A percentile compares a stretch with the other conserved stretches of the same genome.
Evolutionary conservation across 1,140 invertebrate genomes (phyloP).

Genomic region (Panonychus citri): DNA sequence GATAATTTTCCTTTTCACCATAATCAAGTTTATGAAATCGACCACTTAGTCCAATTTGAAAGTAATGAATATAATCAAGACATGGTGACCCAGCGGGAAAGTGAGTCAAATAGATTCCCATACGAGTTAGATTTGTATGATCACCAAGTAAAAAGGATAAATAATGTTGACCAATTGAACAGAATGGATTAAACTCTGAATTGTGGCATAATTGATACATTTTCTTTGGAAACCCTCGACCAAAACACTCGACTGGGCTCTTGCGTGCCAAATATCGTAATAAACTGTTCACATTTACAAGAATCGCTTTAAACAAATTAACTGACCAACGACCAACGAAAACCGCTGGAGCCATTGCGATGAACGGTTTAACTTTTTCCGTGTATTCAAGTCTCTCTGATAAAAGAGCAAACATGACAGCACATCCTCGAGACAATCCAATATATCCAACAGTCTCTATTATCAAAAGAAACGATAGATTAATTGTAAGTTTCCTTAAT

Average conservation of each 20-base stretch:
- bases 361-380: slow-evolving; percentile 27
- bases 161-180: background rate
- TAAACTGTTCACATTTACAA: background rate
- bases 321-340: background rate
- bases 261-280: background rate
- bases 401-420: slow-evolving; percentile 34
- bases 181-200: background rate
- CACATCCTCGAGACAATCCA: slow-evolving; percentile 41
- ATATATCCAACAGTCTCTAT: slow-evolving; percentile 22
- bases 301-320: background rate
- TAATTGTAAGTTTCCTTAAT: background rate
- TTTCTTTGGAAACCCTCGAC: background rate
- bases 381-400: slow-evolving; percentile 38
- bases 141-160: background rate
- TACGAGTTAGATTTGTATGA: background rate
- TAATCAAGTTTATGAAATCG: slow-evolving; percentile 4
- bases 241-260: background rate
- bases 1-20: background rate
- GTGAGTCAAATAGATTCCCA: background rate
- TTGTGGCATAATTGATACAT: background rate
- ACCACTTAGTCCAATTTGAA: background rate
- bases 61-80: background rate
- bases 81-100: background rate
- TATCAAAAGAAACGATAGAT: too few relatives aligned
- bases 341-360: slow-evolving; percentile 46